These are phyloP conservation scores for Trochalopteron elliotii DNA, from an alignment of 2,113 vertebrate genomes.

Conservation along the genomic window DNA sequence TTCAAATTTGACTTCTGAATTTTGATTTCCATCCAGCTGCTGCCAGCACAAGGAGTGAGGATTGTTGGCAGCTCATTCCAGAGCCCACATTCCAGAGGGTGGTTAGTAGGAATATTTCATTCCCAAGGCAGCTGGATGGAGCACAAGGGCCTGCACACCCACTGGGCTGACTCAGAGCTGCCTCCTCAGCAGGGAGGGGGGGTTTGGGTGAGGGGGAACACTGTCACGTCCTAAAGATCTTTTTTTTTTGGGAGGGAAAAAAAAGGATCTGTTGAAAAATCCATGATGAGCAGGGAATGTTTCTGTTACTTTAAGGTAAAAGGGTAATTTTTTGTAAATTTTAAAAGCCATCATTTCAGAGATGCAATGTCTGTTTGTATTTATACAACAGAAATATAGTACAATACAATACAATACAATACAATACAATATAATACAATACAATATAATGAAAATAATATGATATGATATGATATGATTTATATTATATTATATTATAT, in stretches of 20 bases:
- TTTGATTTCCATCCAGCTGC: not conserved
- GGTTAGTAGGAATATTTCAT: not conserved
- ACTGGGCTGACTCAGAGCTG: conserved; percentile 1
- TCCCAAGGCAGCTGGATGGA: not conserved
- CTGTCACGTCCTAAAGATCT: not conserved
- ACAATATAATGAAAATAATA: no score
- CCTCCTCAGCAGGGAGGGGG: not conserved
- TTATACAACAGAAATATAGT: not conserved
- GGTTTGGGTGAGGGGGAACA: not conserved
- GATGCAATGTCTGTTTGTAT: not conserved
- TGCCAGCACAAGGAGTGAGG: not conserved
- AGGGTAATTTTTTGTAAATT: not conserved
- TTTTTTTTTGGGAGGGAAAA: fast-evolving
- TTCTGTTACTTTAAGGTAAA: not conserved
- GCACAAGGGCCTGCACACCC: not conserved
- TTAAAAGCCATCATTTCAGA: fast-evolving
- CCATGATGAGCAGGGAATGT: not conserved
- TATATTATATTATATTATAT: no score
- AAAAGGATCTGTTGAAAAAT: not conserved
- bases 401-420: no score
- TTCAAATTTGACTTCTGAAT: not conserved
- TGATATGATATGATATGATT: no score
- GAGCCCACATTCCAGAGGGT: not conserved
- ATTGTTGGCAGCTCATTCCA: not conserved
- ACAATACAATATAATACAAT: no score